These are phyloP conservation scores for Percina caprodes DNA, from an alignment of 2,113 vertebrate genomes.

Conservation along the genomic window DNA sequence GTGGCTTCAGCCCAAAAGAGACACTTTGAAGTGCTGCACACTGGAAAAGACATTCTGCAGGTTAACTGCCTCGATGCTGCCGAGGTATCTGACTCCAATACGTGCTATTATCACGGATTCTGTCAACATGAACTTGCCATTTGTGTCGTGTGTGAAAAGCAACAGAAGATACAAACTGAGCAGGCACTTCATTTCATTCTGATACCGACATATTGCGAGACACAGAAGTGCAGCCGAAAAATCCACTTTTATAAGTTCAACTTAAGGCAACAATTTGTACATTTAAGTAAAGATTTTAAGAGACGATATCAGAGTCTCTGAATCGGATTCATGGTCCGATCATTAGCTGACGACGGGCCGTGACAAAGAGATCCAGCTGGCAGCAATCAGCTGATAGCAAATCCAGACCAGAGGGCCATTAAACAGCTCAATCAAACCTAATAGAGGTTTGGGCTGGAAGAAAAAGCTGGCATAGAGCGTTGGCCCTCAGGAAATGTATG, in stretches of 20 bases:
- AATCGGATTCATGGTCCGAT: constrained; percentile 57
- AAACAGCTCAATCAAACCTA: constrained; percentile 76
- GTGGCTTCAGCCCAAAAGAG: constrained; percentile 42
- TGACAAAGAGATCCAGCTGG: constrained; percentile 72
- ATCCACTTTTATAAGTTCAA: constrained; percentile 7
- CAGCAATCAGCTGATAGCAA: constrained; percentile 78
- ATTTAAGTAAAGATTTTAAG: constrained; percentile 9
- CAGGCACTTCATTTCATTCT: not conserved
- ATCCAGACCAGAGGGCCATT: constrained; percentile 74
- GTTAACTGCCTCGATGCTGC: constrained; percentile 17
- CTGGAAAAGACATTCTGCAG: constrained; percentile 6
- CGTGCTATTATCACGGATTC: not conserved
- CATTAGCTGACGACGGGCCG: constrained; percentile 56
- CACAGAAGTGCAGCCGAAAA: constrained; percentile 20
- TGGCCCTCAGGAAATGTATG: constrained; percentile 62
- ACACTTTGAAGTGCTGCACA: constrained; percentile 29
- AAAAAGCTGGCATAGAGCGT: constrained; percentile 64
- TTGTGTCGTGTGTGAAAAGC: not conserved
- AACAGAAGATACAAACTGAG: not conserved
- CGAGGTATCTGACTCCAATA: constrained; percentile 10
- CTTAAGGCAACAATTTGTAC: constrained; percentile 38
- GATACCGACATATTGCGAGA: not conserved
- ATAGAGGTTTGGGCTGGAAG: constrained; percentile 62
- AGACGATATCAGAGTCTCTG: constrained; percentile 44
- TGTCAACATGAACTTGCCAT: not conserved